Evolutionary conservation across 2,888 invertebrate genomes (phyloP).

Genomic region (Daptonema setosum): DNA sequence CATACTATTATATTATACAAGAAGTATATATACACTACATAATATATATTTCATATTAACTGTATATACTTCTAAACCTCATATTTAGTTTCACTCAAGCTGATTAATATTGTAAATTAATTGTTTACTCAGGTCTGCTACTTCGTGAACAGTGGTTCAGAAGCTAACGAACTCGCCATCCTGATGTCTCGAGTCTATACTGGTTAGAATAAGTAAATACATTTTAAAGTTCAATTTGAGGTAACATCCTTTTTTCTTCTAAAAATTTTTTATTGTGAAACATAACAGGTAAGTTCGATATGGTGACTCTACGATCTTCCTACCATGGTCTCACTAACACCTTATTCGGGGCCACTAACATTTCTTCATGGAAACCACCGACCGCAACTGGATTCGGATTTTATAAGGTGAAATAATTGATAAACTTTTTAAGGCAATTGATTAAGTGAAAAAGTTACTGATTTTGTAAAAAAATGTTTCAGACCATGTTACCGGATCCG

Average conservation of each 20-base stretch:
- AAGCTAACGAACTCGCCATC: conserved; percentile 83
- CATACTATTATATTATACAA: neutral
- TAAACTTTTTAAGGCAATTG: too few relatives aligned
- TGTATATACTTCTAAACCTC: too few relatives aligned
- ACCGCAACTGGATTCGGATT: conserved; percentile 10
- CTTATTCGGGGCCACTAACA: conserved; percentile 56
- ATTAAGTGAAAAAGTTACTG: too few relatives aligned
- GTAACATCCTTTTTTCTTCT: too few relatives aligned
- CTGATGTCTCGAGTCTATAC: conserved; percentile 66
- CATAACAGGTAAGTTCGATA: conserved; percentile 53
- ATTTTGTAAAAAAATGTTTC: too few relatives aligned
- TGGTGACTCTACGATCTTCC: conserved; percentile 57
- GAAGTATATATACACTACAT: neutral
- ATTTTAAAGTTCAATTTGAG: too few relatives aligned
- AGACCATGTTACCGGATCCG: conserved; percentile 76
- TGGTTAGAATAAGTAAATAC: too few relatives aligned
- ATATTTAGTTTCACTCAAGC: too few relatives aligned
- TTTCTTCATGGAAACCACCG: conserved; percentile 50
- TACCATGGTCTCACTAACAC: conserved; percentile 79
- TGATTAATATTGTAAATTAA: too few relatives aligned
- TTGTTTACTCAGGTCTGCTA: conserved; percentile 60
- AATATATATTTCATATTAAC: neutral
- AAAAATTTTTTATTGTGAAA: too few relatives aligned
- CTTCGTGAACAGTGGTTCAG: conserved; percentile 83
- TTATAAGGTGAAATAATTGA: too few relatives aligned